phyloP scores from a whole-genome alignment of 2,113 vertebrate genomes.

The Thermophis baileyi region DNA sequence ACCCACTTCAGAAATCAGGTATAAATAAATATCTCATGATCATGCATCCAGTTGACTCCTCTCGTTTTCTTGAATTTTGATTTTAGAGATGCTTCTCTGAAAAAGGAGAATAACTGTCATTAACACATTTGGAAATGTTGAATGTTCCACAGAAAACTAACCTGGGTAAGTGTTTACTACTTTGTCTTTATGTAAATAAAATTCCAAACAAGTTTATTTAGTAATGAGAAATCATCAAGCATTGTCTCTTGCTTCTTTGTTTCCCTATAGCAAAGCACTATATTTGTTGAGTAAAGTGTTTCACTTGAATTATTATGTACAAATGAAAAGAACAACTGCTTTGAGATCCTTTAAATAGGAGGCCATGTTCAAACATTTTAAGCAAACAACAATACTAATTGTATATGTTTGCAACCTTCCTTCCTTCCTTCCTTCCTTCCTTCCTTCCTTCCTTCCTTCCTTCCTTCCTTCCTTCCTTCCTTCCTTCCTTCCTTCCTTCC shows the following conservation, averaged over 20 bases:
- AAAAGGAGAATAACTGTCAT: conserved; percentile 9
- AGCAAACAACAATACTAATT: background rate
- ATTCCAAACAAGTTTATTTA: conserved; percentile 10
- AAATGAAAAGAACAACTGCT: background rate
- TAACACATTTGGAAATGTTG: conserved; percentile 3
- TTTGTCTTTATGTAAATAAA: conserved; percentile 19
- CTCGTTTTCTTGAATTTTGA: background rate
- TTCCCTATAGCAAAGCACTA: background rate
- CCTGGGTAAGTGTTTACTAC: conserved; percentile 34
- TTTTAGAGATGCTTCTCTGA: background rate
- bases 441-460: background rate
- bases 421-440: background rate
- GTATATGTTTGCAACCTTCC: background rate
- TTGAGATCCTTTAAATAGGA: background rate
- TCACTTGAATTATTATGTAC: background rate
- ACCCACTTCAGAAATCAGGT: too few species aligned
- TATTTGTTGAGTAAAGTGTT: background rate
- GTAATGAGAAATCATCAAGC: background rate
- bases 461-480: background rate
- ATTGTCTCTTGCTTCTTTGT: too few species aligned
- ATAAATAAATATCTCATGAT: background rate
- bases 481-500: too few species aligned
- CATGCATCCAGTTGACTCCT: background rate
- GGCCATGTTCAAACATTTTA: background rate
- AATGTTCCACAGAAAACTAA: background rate